phyloP scores from a whole-genome alignment of 2,888 invertebrate species.

The Entomobrya proxima region DNA sequence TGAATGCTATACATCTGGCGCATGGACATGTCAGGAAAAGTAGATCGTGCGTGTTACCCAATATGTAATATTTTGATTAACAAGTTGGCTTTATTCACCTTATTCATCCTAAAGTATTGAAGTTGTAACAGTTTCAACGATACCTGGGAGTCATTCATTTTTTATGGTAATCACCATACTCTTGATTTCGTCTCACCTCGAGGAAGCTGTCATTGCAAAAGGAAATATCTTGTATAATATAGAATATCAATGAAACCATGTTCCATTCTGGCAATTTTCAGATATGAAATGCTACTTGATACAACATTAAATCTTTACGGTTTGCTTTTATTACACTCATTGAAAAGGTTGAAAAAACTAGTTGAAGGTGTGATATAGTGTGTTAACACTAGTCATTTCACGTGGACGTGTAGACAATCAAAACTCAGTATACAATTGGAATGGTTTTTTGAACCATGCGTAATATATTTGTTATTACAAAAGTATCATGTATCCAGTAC shows the following conservation, averaged over 20 bases:
- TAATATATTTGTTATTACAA: background rate
- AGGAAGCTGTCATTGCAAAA: background rate
- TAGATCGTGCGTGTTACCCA: no score
- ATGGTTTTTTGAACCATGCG: background rate
- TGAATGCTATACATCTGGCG: no score
- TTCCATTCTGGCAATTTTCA: background rate
- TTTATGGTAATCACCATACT: no score
- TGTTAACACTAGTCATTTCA: conserved; percentile 4
- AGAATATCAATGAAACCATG: background rate
- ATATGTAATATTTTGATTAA: no score
- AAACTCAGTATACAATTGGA: background rate
- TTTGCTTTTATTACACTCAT: background rate
- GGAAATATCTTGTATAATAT: background rate
- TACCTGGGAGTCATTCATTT: background rate
- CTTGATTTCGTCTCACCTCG: background rate
- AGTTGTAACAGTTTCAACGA: background rate
- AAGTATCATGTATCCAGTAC: no score
- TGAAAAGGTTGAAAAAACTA: background rate
- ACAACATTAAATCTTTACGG: background rate
- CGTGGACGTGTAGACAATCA: background rate
- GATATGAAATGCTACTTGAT: background rate
- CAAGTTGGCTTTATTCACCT: background rate
- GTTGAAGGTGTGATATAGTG: background rate
- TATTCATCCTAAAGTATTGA: background rate
- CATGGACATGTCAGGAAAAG: no score